Conservation (phyloP, 1,140 invertebrate genomes). For the Drosophila sechellia region DNA sequence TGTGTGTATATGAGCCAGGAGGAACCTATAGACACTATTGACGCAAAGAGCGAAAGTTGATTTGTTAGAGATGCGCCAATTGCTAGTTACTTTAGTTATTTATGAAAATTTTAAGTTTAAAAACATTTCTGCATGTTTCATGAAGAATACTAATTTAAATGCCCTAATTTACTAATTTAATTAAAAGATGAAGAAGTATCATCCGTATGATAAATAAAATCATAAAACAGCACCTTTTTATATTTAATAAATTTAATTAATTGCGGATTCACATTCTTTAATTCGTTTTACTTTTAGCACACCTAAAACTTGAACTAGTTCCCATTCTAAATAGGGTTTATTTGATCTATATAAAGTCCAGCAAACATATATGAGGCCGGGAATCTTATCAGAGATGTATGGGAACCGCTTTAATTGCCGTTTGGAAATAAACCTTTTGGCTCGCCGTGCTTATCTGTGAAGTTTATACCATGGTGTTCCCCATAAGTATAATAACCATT, state of each 20-base stretch:
- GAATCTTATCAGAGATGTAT: slow-evolving; percentile 27
- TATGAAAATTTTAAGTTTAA: too few species aligned
- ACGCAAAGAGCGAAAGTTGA: slow-evolving; percentile 9
- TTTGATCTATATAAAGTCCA: slow-evolving; percentile 18
- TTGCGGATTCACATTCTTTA: not conserved
- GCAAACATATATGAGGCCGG: slow-evolving; percentile 14
- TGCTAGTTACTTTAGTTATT: too few species aligned
- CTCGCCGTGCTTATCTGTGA: not conserved
- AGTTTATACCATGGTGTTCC: slow-evolving; percentile 18
- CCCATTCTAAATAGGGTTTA: slow-evolving; percentile 2
- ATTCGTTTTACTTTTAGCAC: not conserved
- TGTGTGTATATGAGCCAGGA: not conserved
- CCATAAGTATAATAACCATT: slow-evolving; percentile 3
- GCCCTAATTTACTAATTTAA: too few species aligned
- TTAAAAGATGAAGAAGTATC: too few species aligned
- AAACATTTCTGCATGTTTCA: too few species aligned
- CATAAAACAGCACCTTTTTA: too few species aligned
- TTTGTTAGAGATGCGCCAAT: not conserved
- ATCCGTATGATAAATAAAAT: too few species aligned
- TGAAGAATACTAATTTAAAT: too few species aligned
- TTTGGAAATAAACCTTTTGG: slow-evolving; percentile 16
- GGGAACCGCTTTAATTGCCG: slow-evolving; percentile 22
- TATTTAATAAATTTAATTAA: too few species aligned
- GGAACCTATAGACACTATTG: not conserved
- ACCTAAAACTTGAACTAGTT: not conserved